A percentile compares a stretch with the other conserved stretches of the same genome.
Evolutionary conservation across 2,113 vertebrate species (phyloP).

Genomic region (Acanthisitta chloris): DNA sequence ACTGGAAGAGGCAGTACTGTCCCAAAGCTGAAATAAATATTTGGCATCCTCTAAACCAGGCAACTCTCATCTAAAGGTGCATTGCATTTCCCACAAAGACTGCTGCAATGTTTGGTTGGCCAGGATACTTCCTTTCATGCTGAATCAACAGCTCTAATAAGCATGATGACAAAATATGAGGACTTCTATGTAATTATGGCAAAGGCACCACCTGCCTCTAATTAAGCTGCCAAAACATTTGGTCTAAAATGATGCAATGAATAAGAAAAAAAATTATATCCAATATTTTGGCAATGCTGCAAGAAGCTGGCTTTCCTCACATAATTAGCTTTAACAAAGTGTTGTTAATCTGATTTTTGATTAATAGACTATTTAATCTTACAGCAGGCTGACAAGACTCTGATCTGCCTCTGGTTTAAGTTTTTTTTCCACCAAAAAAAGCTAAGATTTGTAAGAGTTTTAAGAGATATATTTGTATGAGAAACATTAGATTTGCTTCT

Average conservation of each 20-base stretch:
- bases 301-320: constrained; percentile 25
- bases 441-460: neutral
- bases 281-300: constrained; percentile 13
- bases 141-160: constrained; percentile 54
- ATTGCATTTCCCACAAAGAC: neutral
- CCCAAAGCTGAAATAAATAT: neutral
- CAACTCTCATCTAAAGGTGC: constrained; percentile 3
- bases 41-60: neutral
- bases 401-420: neutral
- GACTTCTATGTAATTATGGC: constrained; percentile 60
- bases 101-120: constrained; percentile 12
- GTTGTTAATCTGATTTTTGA: constrained; percentile 46
- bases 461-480: neutral
- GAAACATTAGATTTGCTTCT: neutral
- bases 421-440: neutral
- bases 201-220: constrained; percentile 58
- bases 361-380: constrained; percentile 46
- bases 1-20: neutral
- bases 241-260: constrained; percentile 46
- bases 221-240: constrained; percentile 73
- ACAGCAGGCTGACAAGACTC: neutral
- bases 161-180: constrained; percentile 60
- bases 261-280: neutral
- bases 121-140: constrained; percentile 26
- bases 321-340: constrained; percentile 48